Evolutionary conservation across 1,140 invertebrate genomes (phyloP).

Genomic region (Neuroterus valhalla): DNA sequence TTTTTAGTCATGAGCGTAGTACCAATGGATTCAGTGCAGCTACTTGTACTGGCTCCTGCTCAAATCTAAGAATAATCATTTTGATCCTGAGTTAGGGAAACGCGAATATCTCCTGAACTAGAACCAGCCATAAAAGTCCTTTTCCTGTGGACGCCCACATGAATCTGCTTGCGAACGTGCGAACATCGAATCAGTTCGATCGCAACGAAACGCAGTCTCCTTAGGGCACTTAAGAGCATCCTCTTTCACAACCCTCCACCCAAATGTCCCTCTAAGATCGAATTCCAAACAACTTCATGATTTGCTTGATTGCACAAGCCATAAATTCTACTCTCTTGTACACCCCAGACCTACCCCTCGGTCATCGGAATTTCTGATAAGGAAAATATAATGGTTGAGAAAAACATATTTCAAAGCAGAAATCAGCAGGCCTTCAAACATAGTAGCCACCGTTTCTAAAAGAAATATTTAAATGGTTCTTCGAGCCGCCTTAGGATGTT

Average conservation of each 20-base stretch:
- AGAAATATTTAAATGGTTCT: no score
- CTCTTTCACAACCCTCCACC: conserved; percentile 61
- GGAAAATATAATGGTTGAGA: not conserved
- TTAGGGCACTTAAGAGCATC: conserved; percentile 70
- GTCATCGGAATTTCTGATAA: not conserved
- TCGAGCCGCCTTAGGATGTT: no score
- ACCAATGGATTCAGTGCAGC: no score
- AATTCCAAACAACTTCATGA: conserved; percentile 67
- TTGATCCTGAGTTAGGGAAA: no score
- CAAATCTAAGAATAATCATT: no score
- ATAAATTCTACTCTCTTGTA: conserved; percentile 25
- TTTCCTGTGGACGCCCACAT: not conserved
- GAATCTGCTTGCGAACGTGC: conserved; percentile 46
- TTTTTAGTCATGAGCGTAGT: no score
- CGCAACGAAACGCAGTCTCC: conserved; percentile 68
- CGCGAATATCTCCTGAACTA: not conserved
- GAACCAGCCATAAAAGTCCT: not conserved
- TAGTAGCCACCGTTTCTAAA: no score
- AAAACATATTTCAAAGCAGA: no score
- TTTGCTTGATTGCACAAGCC: conserved; percentile 66
- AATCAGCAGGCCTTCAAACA: no score
- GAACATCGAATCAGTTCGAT: conserved; percentile 62
- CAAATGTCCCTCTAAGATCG: conserved; percentile 42
- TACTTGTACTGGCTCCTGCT: no score
- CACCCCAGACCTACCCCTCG: not conserved